These are phyloP conservation scores for Heliornis fulica DNA, from an alignment of 2,113 vertebrate genomes.

Conservation along the genomic window DNA sequence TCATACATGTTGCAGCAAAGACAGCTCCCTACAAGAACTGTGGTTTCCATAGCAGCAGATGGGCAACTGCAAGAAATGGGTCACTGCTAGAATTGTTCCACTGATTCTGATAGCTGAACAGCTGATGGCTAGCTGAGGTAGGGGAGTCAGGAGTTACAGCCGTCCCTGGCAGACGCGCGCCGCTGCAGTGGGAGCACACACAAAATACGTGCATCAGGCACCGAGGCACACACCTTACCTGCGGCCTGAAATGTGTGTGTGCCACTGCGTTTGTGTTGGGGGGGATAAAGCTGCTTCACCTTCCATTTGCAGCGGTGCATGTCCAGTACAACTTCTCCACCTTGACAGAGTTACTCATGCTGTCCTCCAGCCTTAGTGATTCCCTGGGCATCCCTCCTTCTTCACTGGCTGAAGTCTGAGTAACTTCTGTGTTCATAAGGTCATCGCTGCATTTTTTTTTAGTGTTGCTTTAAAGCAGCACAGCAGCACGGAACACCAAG, in stretches of 20 bases:
- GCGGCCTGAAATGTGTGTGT: accelerated
- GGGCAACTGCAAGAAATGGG: slow-evolving; percentile 63
- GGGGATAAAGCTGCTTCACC: not conserved
- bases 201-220: not conserved
- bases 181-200: slow-evolving; percentile 16
- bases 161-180: not conserved
- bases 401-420: not conserved
- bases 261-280: not conserved
- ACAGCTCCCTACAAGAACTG: not conserved
- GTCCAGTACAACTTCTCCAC: not conserved
- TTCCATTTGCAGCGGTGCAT: not conserved
- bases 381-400: not conserved
- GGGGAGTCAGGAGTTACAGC: not conserved
- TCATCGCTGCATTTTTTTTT: not conserved
- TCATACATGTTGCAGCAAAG: not conserved
- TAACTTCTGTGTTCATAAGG: not conserved
- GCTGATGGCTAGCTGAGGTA: not conserved
- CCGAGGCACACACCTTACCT: not conserved
- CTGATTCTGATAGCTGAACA: slow-evolving; percentile 38
- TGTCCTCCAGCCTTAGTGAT: not conserved
- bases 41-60: slow-evolving; percentile 72
- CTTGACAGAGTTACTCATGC: accelerated
- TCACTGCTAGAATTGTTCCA: slow-evolving; percentile 50
- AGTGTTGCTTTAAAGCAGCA: not conserved
- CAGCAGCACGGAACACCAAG: not conserved